These are phyloP conservation scores for Lucinisca nassula DNA, from an alignment of 2,888 invertebrate genomes.

Conservation along the genomic window DNA sequence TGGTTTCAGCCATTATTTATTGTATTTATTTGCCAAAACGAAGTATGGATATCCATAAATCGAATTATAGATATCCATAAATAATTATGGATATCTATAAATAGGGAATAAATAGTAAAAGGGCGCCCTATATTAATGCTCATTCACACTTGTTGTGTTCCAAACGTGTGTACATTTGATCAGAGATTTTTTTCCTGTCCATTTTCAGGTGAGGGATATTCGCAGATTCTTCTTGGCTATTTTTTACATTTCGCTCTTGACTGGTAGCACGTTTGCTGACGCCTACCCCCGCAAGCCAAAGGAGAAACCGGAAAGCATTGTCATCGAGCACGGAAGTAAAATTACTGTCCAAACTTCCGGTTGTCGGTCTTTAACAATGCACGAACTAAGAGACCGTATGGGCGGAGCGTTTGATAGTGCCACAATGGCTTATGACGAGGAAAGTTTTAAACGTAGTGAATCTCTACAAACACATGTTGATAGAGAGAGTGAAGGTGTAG, in stretches of 20 bases:
- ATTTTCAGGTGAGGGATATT: constrained; percentile 70
- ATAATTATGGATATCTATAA: no score
- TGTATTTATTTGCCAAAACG: no score
- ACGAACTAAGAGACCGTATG: constrained; percentile 74
- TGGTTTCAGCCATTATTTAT: no score
- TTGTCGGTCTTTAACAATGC: constrained; percentile 72
- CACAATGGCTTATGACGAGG: constrained; percentile 77
- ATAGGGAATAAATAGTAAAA: no score
- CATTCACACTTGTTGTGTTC: no score
- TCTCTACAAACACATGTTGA: constrained; percentile 55
- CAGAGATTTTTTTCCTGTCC: neutral
- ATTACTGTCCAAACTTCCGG: constrained; percentile 64
- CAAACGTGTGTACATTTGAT: no score
- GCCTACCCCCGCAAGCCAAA: constrained; percentile 65
- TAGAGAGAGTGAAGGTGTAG: constrained; percentile 45
- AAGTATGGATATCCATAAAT: no score
- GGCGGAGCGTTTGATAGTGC: constrained; percentile 76
- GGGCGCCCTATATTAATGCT: no score
- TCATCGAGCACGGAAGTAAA: constrained; percentile 45
- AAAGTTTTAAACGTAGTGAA: constrained; percentile 65
- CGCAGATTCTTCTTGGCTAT: constrained; percentile 68
- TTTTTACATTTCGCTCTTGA: constrained; percentile 66
- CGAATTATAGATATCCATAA: no score
- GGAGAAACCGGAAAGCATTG: constrained; percentile 52
- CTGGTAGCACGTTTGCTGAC: constrained; percentile 63